Conservation (phyloP, 2,888 invertebrate genomes). For the Andrena haemorrhoa region DNA sequence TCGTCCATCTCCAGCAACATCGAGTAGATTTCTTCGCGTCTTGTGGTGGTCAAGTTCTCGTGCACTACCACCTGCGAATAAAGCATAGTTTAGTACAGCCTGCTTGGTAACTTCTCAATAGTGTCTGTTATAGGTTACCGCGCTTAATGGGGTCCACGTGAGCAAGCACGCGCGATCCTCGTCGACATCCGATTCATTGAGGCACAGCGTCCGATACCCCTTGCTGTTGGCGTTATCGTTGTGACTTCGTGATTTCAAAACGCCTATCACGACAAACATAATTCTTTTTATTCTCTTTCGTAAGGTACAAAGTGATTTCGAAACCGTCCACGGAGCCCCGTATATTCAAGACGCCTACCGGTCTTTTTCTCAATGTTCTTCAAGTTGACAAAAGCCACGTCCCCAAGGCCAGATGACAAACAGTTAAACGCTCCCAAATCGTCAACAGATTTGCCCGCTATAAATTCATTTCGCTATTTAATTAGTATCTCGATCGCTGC, state of each 20-base stretch:
- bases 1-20: slow-evolving; percentile 90
- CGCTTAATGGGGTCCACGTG: slow-evolving; percentile 78
- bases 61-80: slow-evolving; percentile 87
- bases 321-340: no score
- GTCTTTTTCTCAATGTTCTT: slow-evolving; percentile 87
- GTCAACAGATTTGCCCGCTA: slow-evolving; percentile 38
- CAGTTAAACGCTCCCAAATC: slow-evolving; percentile 84
- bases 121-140: slow-evolving; percentile 39
- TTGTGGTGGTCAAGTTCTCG: slow-evolving; percentile 86
- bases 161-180: slow-evolving; percentile 73
- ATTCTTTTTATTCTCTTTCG: not conserved
- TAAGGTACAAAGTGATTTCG: not conserved
- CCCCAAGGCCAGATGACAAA: slow-evolving; percentile 88
- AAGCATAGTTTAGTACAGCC: not conserved
- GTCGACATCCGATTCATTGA: slow-evolving; percentile 57
- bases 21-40: slow-evolving; percentile 89
- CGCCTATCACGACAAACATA: not conserved
- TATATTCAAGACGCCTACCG: slow-evolving; percentile 83
- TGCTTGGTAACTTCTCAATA: not conserved
- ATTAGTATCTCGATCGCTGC: not conserved
- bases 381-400: slow-evolving; percentile 92
- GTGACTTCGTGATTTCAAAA: slow-evolving; percentile 4
- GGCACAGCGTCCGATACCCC: slow-evolving; percentile 80
- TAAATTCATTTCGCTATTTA: slow-evolving; percentile 38
- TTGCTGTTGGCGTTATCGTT: slow-evolving; percentile 2